phyloP scores from a whole-genome alignment of 2,113 vertebrate genomes.

The Xerus inauris region DNA sequence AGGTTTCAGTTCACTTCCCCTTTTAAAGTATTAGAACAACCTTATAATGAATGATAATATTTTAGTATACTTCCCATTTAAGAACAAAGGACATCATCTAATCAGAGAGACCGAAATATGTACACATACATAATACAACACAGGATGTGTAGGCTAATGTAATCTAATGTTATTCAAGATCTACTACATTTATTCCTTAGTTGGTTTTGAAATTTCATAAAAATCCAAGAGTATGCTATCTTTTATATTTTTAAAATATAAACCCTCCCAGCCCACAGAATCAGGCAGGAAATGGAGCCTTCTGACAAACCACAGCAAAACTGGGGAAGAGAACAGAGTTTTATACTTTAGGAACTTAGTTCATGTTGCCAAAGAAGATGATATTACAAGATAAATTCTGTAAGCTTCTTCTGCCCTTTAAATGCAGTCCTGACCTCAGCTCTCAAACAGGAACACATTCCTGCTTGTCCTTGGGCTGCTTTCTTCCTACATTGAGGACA shows the following conservation, averaged over 20 bases:
- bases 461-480: too few relatives aligned
- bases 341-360: not conserved
- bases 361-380: not conserved
- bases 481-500: not conserved
- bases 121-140: not conserved
- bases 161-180: not conserved
- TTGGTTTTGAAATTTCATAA: conserved; percentile 28
- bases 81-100: not conserved
- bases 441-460: not conserved
- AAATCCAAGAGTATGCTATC: not conserved
- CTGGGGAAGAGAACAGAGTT: not conserved
- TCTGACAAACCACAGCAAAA: not conserved
- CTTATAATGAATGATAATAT: not conserved
- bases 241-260: not conserved
- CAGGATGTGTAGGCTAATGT: not conserved
- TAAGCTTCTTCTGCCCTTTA: not conserved
- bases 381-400: not conserved
- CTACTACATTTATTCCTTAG: not conserved
- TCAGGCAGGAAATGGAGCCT: not conserved
- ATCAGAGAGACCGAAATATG: conserved; percentile 1
- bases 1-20: not conserved
- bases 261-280: not conserved
- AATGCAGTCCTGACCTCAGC: not conserved
- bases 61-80: not conserved
- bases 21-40: not conserved